Evolutionary conservation across 2,888 invertebrate species (phyloP).

Genomic region (Chalcosyrphus nemorum): DNA sequence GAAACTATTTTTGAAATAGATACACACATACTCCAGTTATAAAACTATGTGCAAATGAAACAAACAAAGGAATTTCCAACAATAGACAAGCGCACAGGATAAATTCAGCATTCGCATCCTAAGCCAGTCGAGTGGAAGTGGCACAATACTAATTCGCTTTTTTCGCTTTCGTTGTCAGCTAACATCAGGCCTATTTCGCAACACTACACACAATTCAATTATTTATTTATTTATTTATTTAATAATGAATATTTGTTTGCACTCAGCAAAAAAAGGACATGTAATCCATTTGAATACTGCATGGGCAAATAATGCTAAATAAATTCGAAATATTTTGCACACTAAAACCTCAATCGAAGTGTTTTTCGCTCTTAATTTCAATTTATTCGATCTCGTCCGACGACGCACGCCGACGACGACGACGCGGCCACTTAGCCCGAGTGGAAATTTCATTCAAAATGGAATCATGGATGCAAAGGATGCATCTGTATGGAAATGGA

Average conservation of each 20-base stretch:
- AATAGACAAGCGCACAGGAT: neutral
- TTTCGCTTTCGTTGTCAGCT: too few species aligned
- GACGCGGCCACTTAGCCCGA: neutral
- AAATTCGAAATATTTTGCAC: neutral
- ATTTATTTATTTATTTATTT: constrained; percentile 42
- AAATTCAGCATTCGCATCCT: neutral
- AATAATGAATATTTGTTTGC: constrained; percentile 33
- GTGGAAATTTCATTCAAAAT: neutral
- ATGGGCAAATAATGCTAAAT: constrained; percentile 34
- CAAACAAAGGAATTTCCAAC: neutral
- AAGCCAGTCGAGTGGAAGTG: neutral
- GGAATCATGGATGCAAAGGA: neutral
- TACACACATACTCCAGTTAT: neutral
- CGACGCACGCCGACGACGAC: too few species aligned
- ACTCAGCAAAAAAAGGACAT: constrained; percentile 7
- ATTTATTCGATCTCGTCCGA: constrained; percentile 13
- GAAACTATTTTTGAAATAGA: neutral
- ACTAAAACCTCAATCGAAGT: constrained; percentile 4
- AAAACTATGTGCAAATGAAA: neutral
- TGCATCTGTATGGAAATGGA: neutral
- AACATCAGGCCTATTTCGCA: constrained; percentile 20
- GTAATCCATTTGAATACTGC: constrained; percentile 28
- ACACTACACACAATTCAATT: constrained; percentile 17
- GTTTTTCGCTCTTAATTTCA: constrained; percentile 18
- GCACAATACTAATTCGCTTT: constrained; percentile 33